Evolutionary conservation across 2,888 invertebrate genomes (phyloP).

Genomic region (Acanthococcus lagerstroemiae): DNA sequence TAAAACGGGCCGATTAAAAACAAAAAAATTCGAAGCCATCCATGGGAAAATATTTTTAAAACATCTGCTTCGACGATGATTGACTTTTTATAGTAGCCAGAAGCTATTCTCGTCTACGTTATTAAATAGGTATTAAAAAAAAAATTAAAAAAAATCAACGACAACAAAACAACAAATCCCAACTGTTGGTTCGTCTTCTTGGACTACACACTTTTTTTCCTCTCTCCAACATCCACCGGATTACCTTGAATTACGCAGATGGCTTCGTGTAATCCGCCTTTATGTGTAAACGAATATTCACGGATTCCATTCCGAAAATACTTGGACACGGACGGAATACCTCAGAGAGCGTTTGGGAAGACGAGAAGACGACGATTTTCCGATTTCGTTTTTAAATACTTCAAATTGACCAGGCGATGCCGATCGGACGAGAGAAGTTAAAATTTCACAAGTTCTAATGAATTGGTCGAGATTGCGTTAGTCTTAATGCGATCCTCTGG

Average conservation of each 20-base stretch:
- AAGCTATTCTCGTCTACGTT: conserved; percentile 19
- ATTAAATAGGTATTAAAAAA: conserved; percentile 19
- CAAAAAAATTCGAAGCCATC: conserved; percentile 14
- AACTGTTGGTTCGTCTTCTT: conserved; percentile 8
- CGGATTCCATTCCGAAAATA: too few relatives aligned
- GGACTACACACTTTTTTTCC: conserved; percentile 6
- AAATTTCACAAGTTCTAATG: too few relatives aligned
- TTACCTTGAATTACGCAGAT: conserved; percentile 22
- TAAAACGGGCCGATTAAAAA: conserved; percentile 10
- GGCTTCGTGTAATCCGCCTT: conserved; percentile 6
- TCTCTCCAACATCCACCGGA: neutral
- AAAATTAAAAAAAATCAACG: neutral
- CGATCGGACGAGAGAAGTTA: too few relatives aligned
- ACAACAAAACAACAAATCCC: conserved; percentile 13
- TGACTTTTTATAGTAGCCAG: conserved; percentile 22
- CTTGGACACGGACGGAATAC: too few relatives aligned
- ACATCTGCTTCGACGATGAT: conserved; percentile 18
- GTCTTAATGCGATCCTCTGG: too few relatives aligned
- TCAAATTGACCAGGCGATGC: too few relatives aligned
- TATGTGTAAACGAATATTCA: conserved; percentile 14
- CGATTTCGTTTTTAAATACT: too few relatives aligned
- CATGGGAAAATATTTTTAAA: conserved; percentile 19
- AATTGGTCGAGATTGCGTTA: too few relatives aligned
- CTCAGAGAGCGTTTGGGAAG: too few relatives aligned
- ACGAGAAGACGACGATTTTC: too few relatives aligned